Evolutionary conservation across 2,113 vertebrate genomes (phyloP), one percentile per base, ranked within the genome.

Genomic region (Cinclus cinclus): DNA sequence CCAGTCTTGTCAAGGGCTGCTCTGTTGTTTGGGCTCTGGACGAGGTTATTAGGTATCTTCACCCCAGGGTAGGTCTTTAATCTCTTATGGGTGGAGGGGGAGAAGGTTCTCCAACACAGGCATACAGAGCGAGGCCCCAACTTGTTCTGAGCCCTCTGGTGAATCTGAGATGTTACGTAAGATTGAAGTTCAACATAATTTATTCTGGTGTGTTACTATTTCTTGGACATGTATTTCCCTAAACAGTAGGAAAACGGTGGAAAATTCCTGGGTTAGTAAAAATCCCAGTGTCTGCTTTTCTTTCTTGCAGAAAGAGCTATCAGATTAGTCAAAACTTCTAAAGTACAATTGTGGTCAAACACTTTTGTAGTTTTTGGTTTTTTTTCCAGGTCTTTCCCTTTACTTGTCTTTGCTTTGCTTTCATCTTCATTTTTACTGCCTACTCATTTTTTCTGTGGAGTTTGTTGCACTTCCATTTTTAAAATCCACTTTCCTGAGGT

Each of bases 161-260:
- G 91, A 90, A 60, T 89, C 78, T 87, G 86, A 96, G 90, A 78
- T 91, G 71, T 90, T 96, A 71, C 13, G 1, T 49, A 31, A 50
- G 37, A 82, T 63, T 96, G 92, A 94, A 95, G 67, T 94, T 96
- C 92, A 94, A 28, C 75, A 37, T 92, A 59, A 71, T 93, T 95
- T 94, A 69, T 94, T 96, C 37, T 62, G 31, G 13, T 23, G 6
- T 70, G 19, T 47, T 56, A 69, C 33, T 65, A n/a, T 52, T 65
- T 81, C 83, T 96, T 9, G 2, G 75, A 39, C 46, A 67, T 65
- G 52, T 52, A 17, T 37, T 83, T 78, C 35, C 30, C 11, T 46
- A 83, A 87, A 14, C 28, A 79, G 20, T 18, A 22, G 23, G 42
- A 59, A 68, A 70, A 64, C 4, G n/a, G 11, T 71, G 33, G 39